Conservation (phyloP, 2,888 invertebrate species). For the Acanthosepion esculentum region DNA sequence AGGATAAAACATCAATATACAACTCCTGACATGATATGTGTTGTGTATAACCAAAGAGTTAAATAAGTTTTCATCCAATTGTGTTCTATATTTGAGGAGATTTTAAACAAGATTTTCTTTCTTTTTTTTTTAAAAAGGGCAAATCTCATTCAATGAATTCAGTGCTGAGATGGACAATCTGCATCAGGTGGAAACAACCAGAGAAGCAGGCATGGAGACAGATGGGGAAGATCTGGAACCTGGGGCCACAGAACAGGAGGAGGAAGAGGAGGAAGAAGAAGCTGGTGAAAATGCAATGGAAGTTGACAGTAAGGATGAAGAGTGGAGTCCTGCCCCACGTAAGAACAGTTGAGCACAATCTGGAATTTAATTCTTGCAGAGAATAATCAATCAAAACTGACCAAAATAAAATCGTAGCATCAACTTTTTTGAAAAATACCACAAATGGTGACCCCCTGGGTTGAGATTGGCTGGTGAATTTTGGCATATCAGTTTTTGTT, state of each 20-base stretch:
- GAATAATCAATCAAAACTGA: background rate
- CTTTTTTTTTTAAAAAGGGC: slow-evolving; percentile 54
- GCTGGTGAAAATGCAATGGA: slow-evolving; percentile 49
- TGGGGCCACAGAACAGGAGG: slow-evolving; percentile 44
- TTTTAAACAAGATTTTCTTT: background rate
- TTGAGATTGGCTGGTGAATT: too few species aligned
- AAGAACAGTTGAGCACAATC: background rate
- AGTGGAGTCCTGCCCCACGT: slow-evolving; percentile 40
- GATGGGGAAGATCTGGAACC: slow-evolving; percentile 46
- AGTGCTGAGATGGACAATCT: slow-evolving; percentile 61
- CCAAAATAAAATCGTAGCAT: background rate
- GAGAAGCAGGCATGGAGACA: slow-evolving; percentile 47
- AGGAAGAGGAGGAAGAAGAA: slow-evolving; percentile 49
- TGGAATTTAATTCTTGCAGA: background rate
- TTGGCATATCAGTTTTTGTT: too few species aligned
- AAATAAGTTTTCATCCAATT: background rate
- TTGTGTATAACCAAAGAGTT: background rate
- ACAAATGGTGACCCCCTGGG: too few species aligned
- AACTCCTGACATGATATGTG: too few species aligned
- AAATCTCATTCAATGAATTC: slow-evolving; percentile 61
- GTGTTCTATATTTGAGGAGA: background rate
- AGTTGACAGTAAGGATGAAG: slow-evolving; percentile 40
- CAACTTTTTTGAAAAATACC: too few species aligned
- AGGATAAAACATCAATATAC: too few species aligned
- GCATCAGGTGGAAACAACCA: slow-evolving; percentile 37